Conservation (phyloP, 2,888 invertebrate species). For the Dilophus febrilis region DNA sequence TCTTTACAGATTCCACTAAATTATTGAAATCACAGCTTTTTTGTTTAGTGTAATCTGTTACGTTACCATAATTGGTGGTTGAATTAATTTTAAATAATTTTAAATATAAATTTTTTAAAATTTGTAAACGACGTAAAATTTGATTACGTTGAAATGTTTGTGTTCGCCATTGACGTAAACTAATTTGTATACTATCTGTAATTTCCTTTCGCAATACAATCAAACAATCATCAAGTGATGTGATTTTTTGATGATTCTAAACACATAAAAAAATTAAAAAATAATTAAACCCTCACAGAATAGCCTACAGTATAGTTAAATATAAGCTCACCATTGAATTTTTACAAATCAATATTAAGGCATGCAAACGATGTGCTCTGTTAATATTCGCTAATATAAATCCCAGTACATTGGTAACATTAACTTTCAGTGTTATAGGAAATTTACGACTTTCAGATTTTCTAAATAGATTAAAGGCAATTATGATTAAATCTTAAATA, state of each 20-base stretch:
- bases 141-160: slow-evolving; percentile 5
- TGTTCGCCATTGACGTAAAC: slow-evolving; percentile 8
- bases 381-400: slow-evolving; percentile 56
- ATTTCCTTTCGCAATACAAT: slow-evolving; percentile 7
- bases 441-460: slow-evolving; percentile 56
- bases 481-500: too few relatives aligned
- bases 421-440: slow-evolving; percentile 34
- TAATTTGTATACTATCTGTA: slow-evolving; percentile 6
- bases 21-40: too few relatives aligned
- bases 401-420: slow-evolving; percentile 35
- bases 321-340: slow-evolving; percentile 29
- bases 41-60: too few relatives aligned
- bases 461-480: slow-evolving; percentile 21
- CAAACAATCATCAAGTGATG: slow-evolving; percentile 6
- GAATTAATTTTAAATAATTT: background rate
- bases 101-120: slow-evolving; percentile 7
- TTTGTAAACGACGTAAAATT: slow-evolving; percentile 7
- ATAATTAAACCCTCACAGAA: too few relatives aligned
- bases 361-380: slow-evolving; percentile 32
- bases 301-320: background rate
- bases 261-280: background rate
- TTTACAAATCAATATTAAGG: slow-evolving; percentile 37
- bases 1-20: too few relatives aligned
- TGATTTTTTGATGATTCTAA: slow-evolving; percentile 1
- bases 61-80: too few relatives aligned